Evolutionary conservation across 64 coral and sea anemone species (phyloP).

Genomic region (Trachythela sp.): DNA sequence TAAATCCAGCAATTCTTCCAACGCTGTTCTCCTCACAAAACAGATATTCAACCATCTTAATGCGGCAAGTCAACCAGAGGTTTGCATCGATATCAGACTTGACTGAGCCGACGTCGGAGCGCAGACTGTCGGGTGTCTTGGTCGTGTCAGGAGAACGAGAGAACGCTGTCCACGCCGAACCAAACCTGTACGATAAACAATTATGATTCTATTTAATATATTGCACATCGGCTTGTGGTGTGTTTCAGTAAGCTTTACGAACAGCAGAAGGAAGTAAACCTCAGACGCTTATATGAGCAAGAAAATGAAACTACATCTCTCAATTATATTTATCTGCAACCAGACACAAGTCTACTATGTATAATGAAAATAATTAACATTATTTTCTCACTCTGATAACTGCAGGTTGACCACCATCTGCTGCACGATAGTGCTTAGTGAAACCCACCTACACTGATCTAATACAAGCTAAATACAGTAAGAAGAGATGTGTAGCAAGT

Average conservation of each 20-base stretch:
- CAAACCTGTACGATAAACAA: not conserved
- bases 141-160: not conserved
- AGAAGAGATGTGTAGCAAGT: not conserved
- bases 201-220: not conserved
- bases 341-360: too few relatives aligned
- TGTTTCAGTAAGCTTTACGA: too few relatives aligned
- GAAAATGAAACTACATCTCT: too few relatives aligned
- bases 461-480: not conserved
- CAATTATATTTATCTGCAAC: too few relatives aligned
- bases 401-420: too few relatives aligned
- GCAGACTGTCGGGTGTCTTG: not conserved
- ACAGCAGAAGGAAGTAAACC: too few relatives aligned
- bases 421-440: too few relatives aligned
- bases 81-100: slow-evolving; percentile 71
- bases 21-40: slow-evolving; percentile 72
- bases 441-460: too few relatives aligned
- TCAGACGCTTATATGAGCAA: too few relatives aligned
- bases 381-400: too few relatives aligned
- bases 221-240: too few relatives aligned
- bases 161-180: slow-evolving; percentile 16
- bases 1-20: slow-evolving; percentile 67
- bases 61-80: slow-evolving; percentile 73
- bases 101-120: slow-evolving; percentile 34
- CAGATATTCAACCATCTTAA: slow-evolving; percentile 63
- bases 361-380: too few relatives aligned